Conservation (phyloP, 2,113 vertebrate genomes). For the Ifrita kowaldi region DNA sequence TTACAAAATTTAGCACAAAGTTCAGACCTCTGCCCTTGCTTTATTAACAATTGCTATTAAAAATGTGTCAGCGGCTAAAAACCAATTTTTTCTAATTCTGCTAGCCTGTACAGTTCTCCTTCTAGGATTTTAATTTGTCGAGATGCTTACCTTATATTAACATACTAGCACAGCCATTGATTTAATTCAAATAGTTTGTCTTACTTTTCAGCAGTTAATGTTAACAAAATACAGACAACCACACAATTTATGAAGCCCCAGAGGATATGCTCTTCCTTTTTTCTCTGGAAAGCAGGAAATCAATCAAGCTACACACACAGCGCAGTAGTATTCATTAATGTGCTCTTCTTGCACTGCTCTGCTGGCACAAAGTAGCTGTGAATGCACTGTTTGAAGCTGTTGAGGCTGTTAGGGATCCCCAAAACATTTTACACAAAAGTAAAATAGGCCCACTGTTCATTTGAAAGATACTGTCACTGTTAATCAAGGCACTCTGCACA, state of each 20-base stretch:
- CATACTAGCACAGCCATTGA: background rate
- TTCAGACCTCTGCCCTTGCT: background rate
- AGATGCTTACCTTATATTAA: background rate
- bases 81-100: background rate
- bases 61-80: background rate
- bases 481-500: background rate
- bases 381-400: background rate
- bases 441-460: background rate
- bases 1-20: background rate
- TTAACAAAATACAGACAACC: background rate
- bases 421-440: background rate
- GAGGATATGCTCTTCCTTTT: background rate
- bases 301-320: background rate
- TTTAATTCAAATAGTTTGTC: background rate
- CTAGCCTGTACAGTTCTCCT: background rate
- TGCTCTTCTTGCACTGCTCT: background rate
- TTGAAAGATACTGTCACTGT: background rate
- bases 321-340: background rate
- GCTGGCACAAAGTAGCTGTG: background rate
- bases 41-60: background rate
- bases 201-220: background rate
- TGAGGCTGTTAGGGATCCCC: background rate
- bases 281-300: background rate
- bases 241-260: background rate
- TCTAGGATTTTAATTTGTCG: background rate